These are phyloP conservation scores for Bos taurus DNA, from an alignment of 2,113 vertebrate genomes.

Conservation along the genomic window DNA sequence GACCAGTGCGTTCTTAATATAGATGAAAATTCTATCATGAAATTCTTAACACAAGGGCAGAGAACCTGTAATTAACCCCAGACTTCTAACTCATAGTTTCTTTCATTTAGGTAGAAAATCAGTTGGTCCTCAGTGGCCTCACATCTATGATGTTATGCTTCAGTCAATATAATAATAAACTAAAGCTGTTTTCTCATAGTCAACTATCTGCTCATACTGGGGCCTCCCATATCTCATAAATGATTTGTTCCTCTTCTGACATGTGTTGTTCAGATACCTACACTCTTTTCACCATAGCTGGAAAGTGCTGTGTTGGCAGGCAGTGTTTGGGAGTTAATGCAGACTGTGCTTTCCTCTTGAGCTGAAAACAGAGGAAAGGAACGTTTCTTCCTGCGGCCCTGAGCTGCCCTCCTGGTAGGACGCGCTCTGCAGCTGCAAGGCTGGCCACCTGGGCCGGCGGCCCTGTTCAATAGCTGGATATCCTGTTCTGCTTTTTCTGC, in stretches of 20 bases:
- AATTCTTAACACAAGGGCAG: not conserved
- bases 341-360: slow-evolving; percentile 71
- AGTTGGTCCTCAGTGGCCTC: slow-evolving; percentile 19
- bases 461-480: slow-evolving; percentile 90
- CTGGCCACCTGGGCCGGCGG: slow-evolving; percentile 85
- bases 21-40: not conserved
- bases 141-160: not conserved
- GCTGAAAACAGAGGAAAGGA: slow-evolving; percentile 82
- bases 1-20: not conserved
- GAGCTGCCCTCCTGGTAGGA: slow-evolving; percentile 82
- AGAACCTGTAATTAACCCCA: not conserved
- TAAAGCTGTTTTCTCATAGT: slow-evolving; percentile 11
- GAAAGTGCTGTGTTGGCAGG: slow-evolving; percentile 78
- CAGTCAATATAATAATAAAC: not conserved
- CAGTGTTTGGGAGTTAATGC: not conserved
- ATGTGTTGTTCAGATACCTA: slow-evolving; percentile 50
- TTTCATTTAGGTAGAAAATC: not conserved
- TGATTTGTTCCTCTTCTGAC: not conserved
- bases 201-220: slow-evolving; percentile 8
- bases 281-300: slow-evolving; percentile 27
- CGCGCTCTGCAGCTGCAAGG: slow-evolving; percentile 84
- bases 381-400: slow-evolving; percentile 85
- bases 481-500: slow-evolving; percentile 84
- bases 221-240: not conserved
- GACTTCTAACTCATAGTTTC: not conserved